Evolutionary conservation across 2,888 invertebrate species (phyloP).

Genomic region (Bhutanitis thaidina): DNA sequence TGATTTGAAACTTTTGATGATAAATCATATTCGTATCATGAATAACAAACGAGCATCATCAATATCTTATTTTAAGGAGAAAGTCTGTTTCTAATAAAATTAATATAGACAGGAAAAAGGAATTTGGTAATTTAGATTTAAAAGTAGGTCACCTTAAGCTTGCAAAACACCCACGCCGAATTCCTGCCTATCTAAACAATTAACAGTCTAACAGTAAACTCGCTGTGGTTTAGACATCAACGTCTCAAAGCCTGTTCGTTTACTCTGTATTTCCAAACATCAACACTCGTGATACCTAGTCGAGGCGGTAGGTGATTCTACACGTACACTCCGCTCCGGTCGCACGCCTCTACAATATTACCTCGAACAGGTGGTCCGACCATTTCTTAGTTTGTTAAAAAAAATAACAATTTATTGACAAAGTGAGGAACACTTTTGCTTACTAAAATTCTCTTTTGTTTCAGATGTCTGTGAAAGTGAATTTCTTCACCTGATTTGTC

Average conservation of each 20-base stretch:
- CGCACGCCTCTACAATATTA: conserved; percentile 52
- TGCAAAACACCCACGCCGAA: conserved; percentile 36
- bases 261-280: conserved; percentile 25
- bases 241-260: conserved; percentile 41
- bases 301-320: conserved; percentile 29
- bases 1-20: background rate
- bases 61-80: conserved; percentile 8
- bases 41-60: conserved; percentile 8
- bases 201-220: conserved; percentile 41
- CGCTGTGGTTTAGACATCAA: conserved; percentile 56
- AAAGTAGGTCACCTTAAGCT: conserved; percentile 11
- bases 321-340: conserved; percentile 47
- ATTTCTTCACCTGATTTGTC: conserved; percentile 57
- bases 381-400: background rate
- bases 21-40: conserved; percentile 5
- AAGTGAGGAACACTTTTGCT: background rate
- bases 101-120: background rate
- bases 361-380: conserved; percentile 8
- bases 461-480: conserved; percentile 69
- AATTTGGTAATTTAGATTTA: background rate
- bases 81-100: conserved; percentile 5
- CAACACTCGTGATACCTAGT: conserved; percentile 13
- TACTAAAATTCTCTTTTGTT: conserved; percentile 49
- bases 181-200: conserved; percentile 42
- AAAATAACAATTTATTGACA: background rate